A percentile compares a stretch with the other conserved stretches of the same genome.
Conservation (phyloP, 2,113 vertebrate species). For the Corythoichthys intestinalis region DNA sequence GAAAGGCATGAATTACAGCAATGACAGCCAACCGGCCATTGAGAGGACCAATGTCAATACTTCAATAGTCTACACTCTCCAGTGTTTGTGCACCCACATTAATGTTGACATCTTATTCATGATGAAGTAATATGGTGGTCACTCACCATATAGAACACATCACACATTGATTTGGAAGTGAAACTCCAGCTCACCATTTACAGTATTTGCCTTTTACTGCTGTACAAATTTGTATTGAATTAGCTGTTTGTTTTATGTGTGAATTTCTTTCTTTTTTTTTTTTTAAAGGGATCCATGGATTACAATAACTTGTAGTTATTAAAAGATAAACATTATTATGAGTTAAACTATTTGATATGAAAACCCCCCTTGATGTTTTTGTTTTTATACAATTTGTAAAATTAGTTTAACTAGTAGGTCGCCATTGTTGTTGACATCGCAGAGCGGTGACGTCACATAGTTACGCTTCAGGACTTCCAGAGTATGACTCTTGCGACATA, state of each 20-base stretch:
- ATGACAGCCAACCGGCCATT: constrained; percentile 10
- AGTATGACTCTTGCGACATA: too few species aligned
- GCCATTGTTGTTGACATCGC: too few species aligned
- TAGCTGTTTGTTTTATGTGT: neutral
- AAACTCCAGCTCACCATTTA: constrained; percentile 3
- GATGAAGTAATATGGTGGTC: constrained; percentile 45
- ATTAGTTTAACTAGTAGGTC: too few species aligned
- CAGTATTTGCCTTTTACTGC: neutral
- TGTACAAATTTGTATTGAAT: neutral
- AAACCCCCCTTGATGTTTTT: too few species aligned
- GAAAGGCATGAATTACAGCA: constrained; percentile 1
- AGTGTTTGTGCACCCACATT: constrained; percentile 20
- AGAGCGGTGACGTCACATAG: too few species aligned
- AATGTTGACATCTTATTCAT: constrained; percentile 35
- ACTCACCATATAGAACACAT: constrained; percentile 36
- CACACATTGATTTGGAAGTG: constrained; percentile 33
- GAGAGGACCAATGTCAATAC: neutral
- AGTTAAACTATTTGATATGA: too few species aligned
- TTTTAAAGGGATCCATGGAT: too few species aligned
- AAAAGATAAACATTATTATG: too few species aligned
- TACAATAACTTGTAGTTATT: too few species aligned
- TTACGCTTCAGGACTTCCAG: too few species aligned
- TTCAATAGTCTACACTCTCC: constrained; percentile 6
- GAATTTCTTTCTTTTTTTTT: too few species aligned
- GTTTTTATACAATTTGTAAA: too few species aligned